These are phyloP conservation scores for Coendou prehensilis DNA, from an alignment of 2,797 vertebrate genomes.

Conservation along the genomic window DNA sequence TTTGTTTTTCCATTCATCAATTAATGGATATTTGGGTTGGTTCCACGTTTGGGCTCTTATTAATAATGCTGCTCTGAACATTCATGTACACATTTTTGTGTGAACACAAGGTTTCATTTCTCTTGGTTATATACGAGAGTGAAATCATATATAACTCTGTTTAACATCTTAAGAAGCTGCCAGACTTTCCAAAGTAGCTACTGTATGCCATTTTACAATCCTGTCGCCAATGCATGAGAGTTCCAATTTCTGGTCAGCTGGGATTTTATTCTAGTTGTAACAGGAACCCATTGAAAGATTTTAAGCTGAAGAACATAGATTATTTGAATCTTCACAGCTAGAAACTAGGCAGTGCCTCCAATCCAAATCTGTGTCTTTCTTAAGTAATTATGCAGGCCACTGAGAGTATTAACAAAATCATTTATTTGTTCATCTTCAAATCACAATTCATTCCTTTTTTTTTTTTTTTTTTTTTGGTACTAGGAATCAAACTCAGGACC, in stretches of 20 bases:
- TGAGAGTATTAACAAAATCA: not conserved
- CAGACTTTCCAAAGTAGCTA: not conserved
- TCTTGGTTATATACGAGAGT: slow-evolving; percentile 2
- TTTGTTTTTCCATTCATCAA: slow-evolving; percentile 37
- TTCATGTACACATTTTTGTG: not conserved
- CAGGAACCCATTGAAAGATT: not conserved
- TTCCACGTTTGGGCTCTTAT: not conserved
- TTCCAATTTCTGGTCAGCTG: not conserved
- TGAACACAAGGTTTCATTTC: slow-evolving; percentile 22
- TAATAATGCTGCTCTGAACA: not conserved
- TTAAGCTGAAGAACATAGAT: not conserved
- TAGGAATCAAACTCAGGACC: not conserved
- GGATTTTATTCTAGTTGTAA: slow-evolving; percentile 45
- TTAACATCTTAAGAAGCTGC: not conserved
- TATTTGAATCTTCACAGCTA: not conserved
- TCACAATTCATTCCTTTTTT: not conserved
- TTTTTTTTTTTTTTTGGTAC: not conserved
- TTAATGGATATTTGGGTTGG: not conserved
- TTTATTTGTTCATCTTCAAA: slow-evolving; percentile 23
- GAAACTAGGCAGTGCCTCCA: not conserved
- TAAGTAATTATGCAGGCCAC: not conserved
- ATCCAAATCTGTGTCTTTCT: not conserved
- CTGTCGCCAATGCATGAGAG: not conserved
- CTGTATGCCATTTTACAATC: not conserved
- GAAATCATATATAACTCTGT: not conserved